phyloP scores from a whole-genome alignment of 37 sponge, comb jelly and placozoan species.

The Mnemiopsis leidyi region DNA sequence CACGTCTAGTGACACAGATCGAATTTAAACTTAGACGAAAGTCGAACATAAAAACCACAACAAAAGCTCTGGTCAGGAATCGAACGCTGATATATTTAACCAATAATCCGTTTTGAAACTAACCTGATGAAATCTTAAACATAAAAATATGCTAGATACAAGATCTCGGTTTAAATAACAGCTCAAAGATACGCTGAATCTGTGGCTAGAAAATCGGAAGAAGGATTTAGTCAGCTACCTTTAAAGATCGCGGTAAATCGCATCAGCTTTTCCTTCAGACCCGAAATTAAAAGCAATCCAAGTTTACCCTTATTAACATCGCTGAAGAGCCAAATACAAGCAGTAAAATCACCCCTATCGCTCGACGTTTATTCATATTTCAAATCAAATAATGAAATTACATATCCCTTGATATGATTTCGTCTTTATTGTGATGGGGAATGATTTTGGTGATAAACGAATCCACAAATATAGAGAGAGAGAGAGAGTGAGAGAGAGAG shows the following conservation, averaged over 20 bases:
- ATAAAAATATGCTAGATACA: no score
- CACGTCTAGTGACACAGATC: not conserved
- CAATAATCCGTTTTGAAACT: not conserved
- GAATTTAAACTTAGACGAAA: not conserved
- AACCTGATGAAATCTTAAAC: no score
- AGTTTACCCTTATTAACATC: not conserved
- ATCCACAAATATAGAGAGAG: not conserved
- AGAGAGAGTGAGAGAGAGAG: constrained; percentile 25
- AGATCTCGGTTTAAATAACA: not conserved
- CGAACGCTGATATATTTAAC: not conserved
- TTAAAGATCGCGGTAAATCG: not conserved
- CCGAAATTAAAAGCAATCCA: not conserved
- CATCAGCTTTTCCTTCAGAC: not conserved
- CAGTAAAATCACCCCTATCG: not conserved
- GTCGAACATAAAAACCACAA: not conserved
- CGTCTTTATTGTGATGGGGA: not conserved
- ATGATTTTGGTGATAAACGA: not conserved
- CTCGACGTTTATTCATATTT: not conserved
- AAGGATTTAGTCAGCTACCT: not conserved
- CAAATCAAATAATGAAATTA: not conserved
- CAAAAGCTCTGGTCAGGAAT: not conserved
- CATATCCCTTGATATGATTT: not conserved
- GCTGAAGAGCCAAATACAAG: not conserved
- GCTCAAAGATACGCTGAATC: not conserved
- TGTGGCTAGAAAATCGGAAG: not conserved